These are phyloP conservation scores for Leptoteleia sp. DNA, from an alignment of 1,140 invertebrate species.

Conservation along the genomic window DNA sequence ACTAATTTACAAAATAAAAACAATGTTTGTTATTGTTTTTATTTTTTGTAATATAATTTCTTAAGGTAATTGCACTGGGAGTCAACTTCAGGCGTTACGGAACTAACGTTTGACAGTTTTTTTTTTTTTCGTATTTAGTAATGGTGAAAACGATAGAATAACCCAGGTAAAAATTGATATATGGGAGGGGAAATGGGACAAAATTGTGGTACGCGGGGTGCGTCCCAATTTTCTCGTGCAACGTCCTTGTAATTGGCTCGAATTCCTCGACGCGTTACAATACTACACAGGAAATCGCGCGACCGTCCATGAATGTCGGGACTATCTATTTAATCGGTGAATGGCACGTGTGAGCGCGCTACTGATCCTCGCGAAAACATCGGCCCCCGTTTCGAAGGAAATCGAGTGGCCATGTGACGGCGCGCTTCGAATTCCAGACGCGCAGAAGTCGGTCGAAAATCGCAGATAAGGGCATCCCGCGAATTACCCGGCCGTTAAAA, in stretches of 20 bases:
- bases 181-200: too few relatives aligned
- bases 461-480: slow-evolving; percentile 35
- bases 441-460: slow-evolving; percentile 55
- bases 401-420: slow-evolving; percentile 64
- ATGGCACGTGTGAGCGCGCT: slow-evolving; percentile 62
- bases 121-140: too few relatives aligned
- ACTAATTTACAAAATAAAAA: too few relatives aligned
- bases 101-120: too few relatives aligned
- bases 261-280: slow-evolving; percentile 54
- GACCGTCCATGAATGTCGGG: slow-evolving; percentile 64
- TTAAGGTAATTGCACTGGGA: too few relatives aligned
- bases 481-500: neutral
- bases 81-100: too few relatives aligned
- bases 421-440: slow-evolving; percentile 64
- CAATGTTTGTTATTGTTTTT: too few relatives aligned
- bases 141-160: too few relatives aligned
- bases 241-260: slow-evolving; percentile 43
- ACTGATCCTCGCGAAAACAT: slow-evolving; percentile 49
- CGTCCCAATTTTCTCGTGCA: slow-evolving; percentile 39
- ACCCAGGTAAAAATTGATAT: too few relatives aligned
- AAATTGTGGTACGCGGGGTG: neutral
- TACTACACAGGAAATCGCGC: slow-evolving; percentile 62
- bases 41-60: too few relatives aligned
- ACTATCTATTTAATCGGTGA: slow-evolving; percentile 67
- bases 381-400: slow-evolving; percentile 50